Base-by-base conservation (phyloP, 2,888 invertebrate genomes). In the Drosophila prolongata region DNA sequence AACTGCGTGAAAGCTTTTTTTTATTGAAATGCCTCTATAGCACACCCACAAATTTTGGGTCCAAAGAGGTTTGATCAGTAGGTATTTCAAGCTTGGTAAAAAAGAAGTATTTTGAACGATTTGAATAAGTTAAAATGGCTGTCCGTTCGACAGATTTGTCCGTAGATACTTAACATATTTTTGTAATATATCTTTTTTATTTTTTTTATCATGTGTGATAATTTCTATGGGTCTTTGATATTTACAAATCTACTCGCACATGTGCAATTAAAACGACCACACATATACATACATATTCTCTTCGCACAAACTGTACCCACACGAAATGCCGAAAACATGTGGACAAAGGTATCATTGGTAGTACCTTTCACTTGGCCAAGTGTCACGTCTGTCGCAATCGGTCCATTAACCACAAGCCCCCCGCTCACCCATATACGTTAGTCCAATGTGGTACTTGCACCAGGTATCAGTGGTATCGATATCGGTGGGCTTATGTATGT, bases 381-480 rank as follows among this genome's bases (percentile, higher is more conserved):
- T 71, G 70, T 71, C 70, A 71, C 72, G 70, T 71, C 72, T 56
- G 60, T 40, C 49, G 37, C 60, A 62, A 62, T 62, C 62, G 47
- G 59, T 38, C 47, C 46, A 59, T 61, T 61, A 61, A 59, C 46
- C 46, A 61, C 59, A 47, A 38, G 14, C 61, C 34, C 60, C 24
- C 59, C 14, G 8, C 30, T 30, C 30, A 30, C 30, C 6, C 6
- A 6, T 1, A 30, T 8, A 8, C 8, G 6, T 30, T 8, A 8
- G 30, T 3, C 46, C 34, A 38, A 24, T 2, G 30, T 38, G 4
- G 40, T 49, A 56, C 42, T 46, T 27, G 38, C 14, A 50, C 47
- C 52, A 69, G 59, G 53, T 69, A 70, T 53, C 59, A 37, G 9
- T 10, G 49, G 59, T 68, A 69, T 70, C 69, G 60, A 70, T 70